phyloP scores from a whole-genome alignment of 2,888 invertebrate genomes.

The Perdita meconis region DNA sequence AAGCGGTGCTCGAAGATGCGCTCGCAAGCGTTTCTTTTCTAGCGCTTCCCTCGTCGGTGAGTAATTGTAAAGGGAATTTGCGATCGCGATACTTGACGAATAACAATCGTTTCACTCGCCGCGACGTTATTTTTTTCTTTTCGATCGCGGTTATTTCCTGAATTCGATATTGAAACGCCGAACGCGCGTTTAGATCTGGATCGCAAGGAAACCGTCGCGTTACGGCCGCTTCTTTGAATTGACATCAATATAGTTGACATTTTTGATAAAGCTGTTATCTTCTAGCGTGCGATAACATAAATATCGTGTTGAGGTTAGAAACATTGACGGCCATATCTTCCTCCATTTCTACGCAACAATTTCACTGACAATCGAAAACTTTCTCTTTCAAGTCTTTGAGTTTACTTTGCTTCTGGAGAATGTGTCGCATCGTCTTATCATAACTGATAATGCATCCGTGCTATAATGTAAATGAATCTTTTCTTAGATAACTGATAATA shows the following conservation, averaged over 20 bases:
- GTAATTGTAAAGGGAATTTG: not conserved
- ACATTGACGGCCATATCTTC: constrained; percentile 25
- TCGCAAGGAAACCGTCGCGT: not conserved
- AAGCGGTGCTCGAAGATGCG: not conserved
- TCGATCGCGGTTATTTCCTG: not conserved
- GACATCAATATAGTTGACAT: constrained; percentile 16
- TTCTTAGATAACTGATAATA: no score
- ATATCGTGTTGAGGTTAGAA: constrained; percentile 42
- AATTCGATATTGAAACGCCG: not conserved
- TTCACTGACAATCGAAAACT: not conserved
- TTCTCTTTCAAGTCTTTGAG: not conserved
- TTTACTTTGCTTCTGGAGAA: not conserved
- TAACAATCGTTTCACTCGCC: not conserved
- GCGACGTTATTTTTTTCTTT: not conserved
- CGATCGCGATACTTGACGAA: not conserved
- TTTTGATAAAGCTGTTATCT: constrained; percentile 27
- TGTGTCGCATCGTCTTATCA: not conserved
- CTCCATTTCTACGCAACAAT: not conserved
- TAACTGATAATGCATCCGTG: no score
- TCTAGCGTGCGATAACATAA: not conserved
- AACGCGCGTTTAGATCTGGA: constrained; percentile 10
- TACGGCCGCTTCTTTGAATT: not conserved
- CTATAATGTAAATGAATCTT: no score
- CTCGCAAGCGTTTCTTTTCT: not conserved
- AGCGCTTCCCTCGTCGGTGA: constrained; percentile 2